A percentile compares a stretch with the other conserved stretches of the same genome.
Conservation (phyloP, 2,797 vertebrate species). For the Lagodon rhomboides region DNA sequence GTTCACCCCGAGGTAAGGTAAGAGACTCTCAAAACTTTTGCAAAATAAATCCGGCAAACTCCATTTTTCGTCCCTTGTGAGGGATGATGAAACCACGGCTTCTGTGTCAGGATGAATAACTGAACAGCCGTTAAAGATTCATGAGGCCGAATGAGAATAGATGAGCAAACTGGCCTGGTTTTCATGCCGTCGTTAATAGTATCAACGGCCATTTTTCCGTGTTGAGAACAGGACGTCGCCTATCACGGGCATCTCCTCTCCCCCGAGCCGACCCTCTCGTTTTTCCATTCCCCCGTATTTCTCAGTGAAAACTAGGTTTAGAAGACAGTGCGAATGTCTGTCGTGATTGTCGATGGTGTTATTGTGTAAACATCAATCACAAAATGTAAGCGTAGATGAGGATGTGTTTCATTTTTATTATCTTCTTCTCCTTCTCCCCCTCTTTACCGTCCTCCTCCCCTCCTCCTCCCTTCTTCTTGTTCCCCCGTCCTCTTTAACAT, state of each 20-base stretch:
- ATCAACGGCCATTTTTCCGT: conserved; percentile 49
- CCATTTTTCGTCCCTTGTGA: conserved; percentile 42
- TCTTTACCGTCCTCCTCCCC: conserved; percentile 24
- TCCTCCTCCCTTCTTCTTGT: conserved; percentile 27
- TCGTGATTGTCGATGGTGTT: conserved; percentile 77
- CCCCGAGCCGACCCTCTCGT: conserved; percentile 49
- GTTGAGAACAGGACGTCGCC: conserved; percentile 78
- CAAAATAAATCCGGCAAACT: conserved; percentile 47
- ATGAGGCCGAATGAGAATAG: conserved; percentile 67
- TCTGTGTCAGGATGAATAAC: conserved; percentile 70
- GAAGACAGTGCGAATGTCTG: conserved; percentile 79
- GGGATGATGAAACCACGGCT: conserved; percentile 59
- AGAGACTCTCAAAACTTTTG: conserved; percentile 31
- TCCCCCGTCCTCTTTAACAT: conserved; percentile 58
- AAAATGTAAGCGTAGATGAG: conserved; percentile 69
- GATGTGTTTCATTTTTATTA: conserved; percentile 67
- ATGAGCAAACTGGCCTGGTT: conserved; percentile 64
- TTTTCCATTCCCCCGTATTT: conserved; percentile 67
- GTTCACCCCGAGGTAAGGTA: conserved; percentile 22
- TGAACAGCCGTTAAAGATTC: conserved; percentile 72
- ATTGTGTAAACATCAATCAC: conserved; percentile 75
- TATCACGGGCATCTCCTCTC: conserved; percentile 54
- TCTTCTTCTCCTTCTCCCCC: conserved; percentile 42
- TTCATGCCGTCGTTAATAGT: conserved; percentile 26
- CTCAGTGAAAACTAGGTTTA: conserved; percentile 77